A percentile compares a stretch with the other conserved stretches of the same genome.
These are phyloP conservation scores for Microctonus aethiopoides DNA, from an alignment of 2,888 invertebrate species.

Conservation along the genomic window DNA sequence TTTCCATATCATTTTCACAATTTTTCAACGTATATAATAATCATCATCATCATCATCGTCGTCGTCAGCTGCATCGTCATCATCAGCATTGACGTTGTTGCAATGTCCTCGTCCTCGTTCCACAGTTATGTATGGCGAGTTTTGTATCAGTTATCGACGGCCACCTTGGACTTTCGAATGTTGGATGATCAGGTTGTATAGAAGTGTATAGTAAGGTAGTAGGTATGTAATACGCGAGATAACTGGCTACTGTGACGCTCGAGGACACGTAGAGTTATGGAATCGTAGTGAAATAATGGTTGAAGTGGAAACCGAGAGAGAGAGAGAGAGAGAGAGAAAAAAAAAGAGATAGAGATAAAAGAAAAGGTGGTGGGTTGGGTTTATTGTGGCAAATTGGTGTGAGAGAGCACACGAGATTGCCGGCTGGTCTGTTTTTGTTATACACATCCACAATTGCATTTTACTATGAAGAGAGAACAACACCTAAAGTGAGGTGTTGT, in stretches of 20 bases:
- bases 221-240: not conserved
- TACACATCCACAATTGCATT: not conserved
- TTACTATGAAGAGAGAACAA: not conserved
- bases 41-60: constrained; percentile 5
- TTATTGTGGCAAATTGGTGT: constrained; percentile 15
- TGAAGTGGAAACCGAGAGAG: not conserved
- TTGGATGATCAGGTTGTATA: constrained; percentile 20
- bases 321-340: constrained; percentile 17
- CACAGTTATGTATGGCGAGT: constrained; percentile 20
- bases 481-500: constrained; percentile 9
- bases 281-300: too few relatives aligned
- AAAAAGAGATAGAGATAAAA: constrained; percentile 13
- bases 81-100: constrained; percentile 9
- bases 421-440: constrained; percentile 13
- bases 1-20: not conserved
- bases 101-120: constrained; percentile 34
- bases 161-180: constrained; percentile 37
- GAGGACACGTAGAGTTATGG: constrained; percentile 22
- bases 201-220: not conserved
- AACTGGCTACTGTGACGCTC: constrained; percentile 8
- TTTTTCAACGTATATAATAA: not conserved
- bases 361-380: constrained; percentile 24
- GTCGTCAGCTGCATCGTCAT: constrained; percentile 12
- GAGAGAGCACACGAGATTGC: constrained; percentile 32
- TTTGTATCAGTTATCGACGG: constrained; percentile 14